These are phyloP conservation scores for Enoplosus armatus DNA, from an alignment of 2,797 vertebrate genomes.

Conservation along the genomic window DNA sequence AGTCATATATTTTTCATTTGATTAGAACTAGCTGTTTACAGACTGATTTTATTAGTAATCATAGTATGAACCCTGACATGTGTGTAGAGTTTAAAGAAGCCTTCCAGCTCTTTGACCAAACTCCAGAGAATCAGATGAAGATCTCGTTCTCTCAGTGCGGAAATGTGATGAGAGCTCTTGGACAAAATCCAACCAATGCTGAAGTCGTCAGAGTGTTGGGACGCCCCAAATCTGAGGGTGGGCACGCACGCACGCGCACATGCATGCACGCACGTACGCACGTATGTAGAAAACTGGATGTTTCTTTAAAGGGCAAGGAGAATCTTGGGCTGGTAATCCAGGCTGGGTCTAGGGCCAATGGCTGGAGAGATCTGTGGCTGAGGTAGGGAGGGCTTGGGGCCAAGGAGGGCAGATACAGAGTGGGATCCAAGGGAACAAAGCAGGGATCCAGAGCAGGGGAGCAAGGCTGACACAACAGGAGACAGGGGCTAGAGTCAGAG, in stretches of 20 bases:
- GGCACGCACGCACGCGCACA: neutral
- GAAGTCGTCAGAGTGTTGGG: conserved; percentile 90
- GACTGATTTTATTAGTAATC: neutral
- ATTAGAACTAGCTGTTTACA: neutral
- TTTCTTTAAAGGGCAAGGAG: too few relatives aligned
- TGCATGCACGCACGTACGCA: neutral
- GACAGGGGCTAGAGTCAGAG: too few relatives aligned
- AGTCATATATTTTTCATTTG: neutral
- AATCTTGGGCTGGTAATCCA: too few relatives aligned
- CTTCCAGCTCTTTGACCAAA: conserved; percentile 90
- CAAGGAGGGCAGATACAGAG: too few relatives aligned
- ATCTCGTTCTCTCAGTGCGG: conserved; percentile 89
- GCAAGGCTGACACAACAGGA: too few relatives aligned
- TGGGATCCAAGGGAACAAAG: too few relatives aligned
- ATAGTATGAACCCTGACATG: neutral
- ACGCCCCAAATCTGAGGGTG: conserved; percentile 89
- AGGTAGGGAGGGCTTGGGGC: too few relatives aligned
- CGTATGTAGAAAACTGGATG: too few relatives aligned
- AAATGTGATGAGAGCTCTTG: conserved; percentile 89
- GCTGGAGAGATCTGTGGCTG: too few relatives aligned
- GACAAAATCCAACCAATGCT: conserved; percentile 91
- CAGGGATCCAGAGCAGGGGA: too few relatives aligned
- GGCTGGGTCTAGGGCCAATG: too few relatives aligned
- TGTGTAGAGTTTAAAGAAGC: conserved; percentile 90
- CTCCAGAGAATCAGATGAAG: conserved; percentile 85